A percentile compares a stretch with the other conserved stretches of the same genome.
These are phyloP conservation scores for Notothenia coriiceps DNA, from an alignment of 2,113 vertebrate genomes.

Conservation along the genomic window DNA sequence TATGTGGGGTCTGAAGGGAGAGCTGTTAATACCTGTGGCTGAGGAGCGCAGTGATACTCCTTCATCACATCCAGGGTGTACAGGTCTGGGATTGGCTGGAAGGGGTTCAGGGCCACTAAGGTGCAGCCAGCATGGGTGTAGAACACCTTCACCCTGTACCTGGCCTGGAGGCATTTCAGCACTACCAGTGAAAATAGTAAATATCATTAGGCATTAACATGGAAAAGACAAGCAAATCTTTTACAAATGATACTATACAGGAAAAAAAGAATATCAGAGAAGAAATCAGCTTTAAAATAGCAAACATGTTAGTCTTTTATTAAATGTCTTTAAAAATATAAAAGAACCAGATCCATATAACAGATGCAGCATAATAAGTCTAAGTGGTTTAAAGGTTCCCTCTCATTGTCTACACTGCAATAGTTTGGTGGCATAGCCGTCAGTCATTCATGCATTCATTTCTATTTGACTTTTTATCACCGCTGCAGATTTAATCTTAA, in stretches of 20 bases:
- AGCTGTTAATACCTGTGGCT: slow-evolving; percentile 88
- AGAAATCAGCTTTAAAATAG: neutral
- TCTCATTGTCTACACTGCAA: neutral
- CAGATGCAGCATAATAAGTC: neutral
- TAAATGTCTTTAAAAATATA: neutral
- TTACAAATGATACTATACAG: neutral
- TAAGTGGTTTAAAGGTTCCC: neutral
- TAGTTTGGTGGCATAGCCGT: neutral
- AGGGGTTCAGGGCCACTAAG: slow-evolving; percentile 96
- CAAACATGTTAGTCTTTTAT: neutral
- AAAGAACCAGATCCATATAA: neutral
- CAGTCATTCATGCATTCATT: slow-evolving; percentile 7
- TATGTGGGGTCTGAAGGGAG: neutral
- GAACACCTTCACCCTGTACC: slow-evolving; percentile 88
- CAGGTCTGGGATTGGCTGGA: slow-evolving; percentile 89
- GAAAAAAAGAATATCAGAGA: neutral
- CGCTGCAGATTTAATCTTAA: slow-evolving; percentile 33
- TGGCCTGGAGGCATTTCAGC: slow-evolving; percentile 94
- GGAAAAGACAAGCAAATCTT: neutral
- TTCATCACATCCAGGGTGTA: slow-evolving; percentile 92
- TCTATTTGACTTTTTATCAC: neutral
- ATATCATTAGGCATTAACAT: neutral
- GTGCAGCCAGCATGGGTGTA: slow-evolving; percentile 98
- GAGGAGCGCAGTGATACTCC: slow-evolving; percentile 89
- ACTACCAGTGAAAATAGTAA: slow-evolving; percentile 81